phyloP scores from a whole-genome alignment of 2,888 invertebrate species.

The Autographa gamma region DNA sequence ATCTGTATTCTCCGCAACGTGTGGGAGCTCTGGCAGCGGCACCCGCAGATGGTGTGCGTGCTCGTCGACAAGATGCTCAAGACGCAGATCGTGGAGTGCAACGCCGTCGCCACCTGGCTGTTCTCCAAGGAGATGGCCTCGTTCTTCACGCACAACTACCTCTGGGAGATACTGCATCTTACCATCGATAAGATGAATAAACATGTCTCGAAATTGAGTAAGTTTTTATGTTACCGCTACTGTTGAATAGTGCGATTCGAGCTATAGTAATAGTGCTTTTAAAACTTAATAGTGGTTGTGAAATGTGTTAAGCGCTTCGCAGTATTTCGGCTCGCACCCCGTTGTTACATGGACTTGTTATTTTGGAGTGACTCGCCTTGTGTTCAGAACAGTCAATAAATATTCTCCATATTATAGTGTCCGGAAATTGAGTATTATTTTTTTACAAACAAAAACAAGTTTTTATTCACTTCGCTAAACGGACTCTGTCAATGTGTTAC shows the following conservation, averaged over 20 bases:
- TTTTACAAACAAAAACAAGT: too few relatives aligned
- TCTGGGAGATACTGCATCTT: constrained; percentile 98
- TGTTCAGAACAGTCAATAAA: too few relatives aligned
- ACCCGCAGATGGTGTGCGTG: constrained; percentile 99
- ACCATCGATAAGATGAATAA: constrained; percentile 99
- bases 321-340: too few relatives aligned
- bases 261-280: too few relatives aligned
- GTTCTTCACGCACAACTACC: constrained; percentile 97
- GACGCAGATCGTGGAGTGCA: constrained; percentile 98
- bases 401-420: too few relatives aligned
- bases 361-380: too few relatives aligned
- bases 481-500: too few relatives aligned
- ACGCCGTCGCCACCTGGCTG: constrained; percentile 99
- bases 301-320: neutral
- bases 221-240: constrained; percentile 64
- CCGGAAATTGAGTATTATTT: too few relatives aligned
- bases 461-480: too few relatives aligned
- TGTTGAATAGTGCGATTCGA: too few relatives aligned
- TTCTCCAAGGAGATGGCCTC: constrained; percentile 96
- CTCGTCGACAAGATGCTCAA: constrained; percentile 99
- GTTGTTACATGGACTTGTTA: too few relatives aligned
- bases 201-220: constrained; percentile 95
- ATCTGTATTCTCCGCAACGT: constrained; percentile 97
- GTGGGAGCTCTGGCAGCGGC: constrained; percentile 98
- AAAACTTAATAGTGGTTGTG: too few relatives aligned